phyloP scores from a whole-genome alignment of 2,113 vertebrate species.

The Romanogobio albipinnatus region DNA sequence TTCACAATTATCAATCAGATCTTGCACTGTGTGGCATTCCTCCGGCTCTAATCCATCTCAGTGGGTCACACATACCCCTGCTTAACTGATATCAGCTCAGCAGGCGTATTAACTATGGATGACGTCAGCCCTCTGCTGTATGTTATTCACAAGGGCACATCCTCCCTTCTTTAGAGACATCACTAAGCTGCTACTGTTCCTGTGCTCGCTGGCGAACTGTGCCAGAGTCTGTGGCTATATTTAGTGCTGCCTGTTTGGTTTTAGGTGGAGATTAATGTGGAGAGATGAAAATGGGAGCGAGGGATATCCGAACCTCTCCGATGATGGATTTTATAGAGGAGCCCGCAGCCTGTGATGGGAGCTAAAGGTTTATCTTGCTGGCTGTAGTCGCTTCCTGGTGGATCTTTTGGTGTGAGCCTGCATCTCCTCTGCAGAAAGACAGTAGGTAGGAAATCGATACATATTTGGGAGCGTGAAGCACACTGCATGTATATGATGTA shows the following conservation, averaged over 20 bases:
- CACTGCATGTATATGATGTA: neutral
- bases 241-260: slow-evolving; percentile 37
- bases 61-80: slow-evolving; percentile 45
- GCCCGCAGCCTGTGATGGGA: neutral
- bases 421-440: neutral
- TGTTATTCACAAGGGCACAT: slow-evolving; percentile 43
- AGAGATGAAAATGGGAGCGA: slow-evolving; percentile 33
- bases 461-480: neutral
- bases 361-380: slow-evolving; percentile 22
- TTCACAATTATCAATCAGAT: slow-evolving; percentile 23
- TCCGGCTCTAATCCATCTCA: slow-evolving; percentile 11
- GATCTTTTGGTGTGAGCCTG: slow-evolving; percentile 5
- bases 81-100: slow-evolving; percentile 30
- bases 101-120: slow-evolving; percentile 27
- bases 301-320: slow-evolving; percentile 21
- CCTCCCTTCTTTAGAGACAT: slow-evolving; percentile 17
- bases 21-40: slow-evolving; percentile 8
- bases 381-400: slow-evolving; percentile 7
- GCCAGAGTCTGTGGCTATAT: slow-evolving; percentile 43
- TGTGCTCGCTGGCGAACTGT: slow-evolving; percentile 29
- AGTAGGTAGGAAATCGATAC: slow-evolving; percentile 1
- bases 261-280: slow-evolving; percentile 48
- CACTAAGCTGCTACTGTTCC: slow-evolving; percentile 30
- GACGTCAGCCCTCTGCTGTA: slow-evolving; percentile 38
- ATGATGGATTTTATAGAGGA: slow-evolving; percentile 24